phyloP scores from a whole-genome alignment of 1,140 invertebrate genomes.

The Drosophila burlai region DNA sequence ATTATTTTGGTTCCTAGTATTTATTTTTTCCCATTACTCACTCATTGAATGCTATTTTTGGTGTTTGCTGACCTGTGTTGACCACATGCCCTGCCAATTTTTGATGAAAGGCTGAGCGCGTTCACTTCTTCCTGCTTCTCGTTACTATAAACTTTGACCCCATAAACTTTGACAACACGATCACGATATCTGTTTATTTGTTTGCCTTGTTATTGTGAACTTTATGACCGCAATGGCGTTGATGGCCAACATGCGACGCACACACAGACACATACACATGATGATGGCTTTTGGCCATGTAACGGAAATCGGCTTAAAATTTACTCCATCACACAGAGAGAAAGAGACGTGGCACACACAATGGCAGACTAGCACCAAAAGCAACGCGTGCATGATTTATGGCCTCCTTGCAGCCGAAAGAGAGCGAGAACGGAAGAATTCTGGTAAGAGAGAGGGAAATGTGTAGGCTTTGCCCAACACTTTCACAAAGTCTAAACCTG shows the following conservation, averaged over 20 bases:
- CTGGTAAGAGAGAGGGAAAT: too few species aligned
- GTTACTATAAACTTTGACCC: conserved; percentile 39
- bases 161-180: conserved; percentile 48
- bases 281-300: conserved; percentile 46
- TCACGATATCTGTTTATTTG: conserved; percentile 53
- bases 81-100: neutral
- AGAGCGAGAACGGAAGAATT: conserved; percentile 2
- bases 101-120: conserved; percentile 5
- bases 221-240: conserved; percentile 53
- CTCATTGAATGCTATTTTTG: neutral
- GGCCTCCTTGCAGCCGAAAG: conserved; percentile 30
- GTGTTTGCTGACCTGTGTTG: neutral
- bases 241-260: conserved; percentile 53
- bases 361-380: conserved; percentile 23
- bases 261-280: conserved; percentile 17
- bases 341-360: conserved; percentile 1
- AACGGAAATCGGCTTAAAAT: conserved; percentile 77
- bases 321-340: conserved; percentile 34
- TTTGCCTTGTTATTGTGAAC: conserved; percentile 50
- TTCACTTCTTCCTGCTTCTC: neutral
- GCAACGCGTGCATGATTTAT: conserved; percentile 69
- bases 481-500: conserved; percentile 26
- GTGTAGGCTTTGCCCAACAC: too few species aligned
- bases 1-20: neutral
- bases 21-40: neutral